Evolutionary conservation across 2,113 vertebrate genomes (phyloP).

Genomic region (Anhinga anhinga): DNA sequence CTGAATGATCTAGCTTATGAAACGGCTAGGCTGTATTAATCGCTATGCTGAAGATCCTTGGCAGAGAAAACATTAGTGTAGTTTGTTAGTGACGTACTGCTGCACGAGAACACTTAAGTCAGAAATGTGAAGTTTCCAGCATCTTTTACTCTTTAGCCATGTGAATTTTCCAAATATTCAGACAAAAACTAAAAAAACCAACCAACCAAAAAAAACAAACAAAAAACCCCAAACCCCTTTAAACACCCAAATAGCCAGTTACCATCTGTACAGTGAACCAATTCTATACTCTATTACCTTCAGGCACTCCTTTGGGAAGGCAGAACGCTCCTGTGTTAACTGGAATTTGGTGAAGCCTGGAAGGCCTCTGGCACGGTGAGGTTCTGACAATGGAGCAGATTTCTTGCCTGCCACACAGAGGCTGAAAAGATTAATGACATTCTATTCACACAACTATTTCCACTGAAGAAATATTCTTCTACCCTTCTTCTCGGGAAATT

Average conservation of each 20-base stretch:
- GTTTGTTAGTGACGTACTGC: background rate
- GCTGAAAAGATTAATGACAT: slow-evolving; percentile 49
- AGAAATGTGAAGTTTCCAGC: background rate
- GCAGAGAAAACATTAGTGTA: accelerated
- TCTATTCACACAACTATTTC: background rate
- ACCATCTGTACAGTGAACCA: background rate
- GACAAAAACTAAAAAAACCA: background rate
- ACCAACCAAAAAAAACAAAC: no score
- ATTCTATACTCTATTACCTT: slow-evolving; percentile 53
- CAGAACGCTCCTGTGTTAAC: background rate
- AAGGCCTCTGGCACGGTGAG: slow-evolving; percentile 52
- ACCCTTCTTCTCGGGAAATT: background rate
- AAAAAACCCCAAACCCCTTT: background rate
- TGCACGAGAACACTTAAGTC: background rate
- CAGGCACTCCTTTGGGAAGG: slow-evolving; percentile 38
- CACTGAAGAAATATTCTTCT: background rate
- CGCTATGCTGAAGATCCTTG: background rate
- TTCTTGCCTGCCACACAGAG: slow-evolving; percentile 1
- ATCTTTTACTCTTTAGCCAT: background rate
- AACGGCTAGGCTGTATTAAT: background rate
- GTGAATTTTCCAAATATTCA: background rate
- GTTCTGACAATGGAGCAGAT: slow-evolving; percentile 72
- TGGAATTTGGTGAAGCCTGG: background rate
- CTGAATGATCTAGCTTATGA: background rate
- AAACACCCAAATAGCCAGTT: background rate